Evolutionary conservation across 35 echinoderm and acorn worm species (phyloP).

Genomic region (Eucidaris tribuloides): DNA sequence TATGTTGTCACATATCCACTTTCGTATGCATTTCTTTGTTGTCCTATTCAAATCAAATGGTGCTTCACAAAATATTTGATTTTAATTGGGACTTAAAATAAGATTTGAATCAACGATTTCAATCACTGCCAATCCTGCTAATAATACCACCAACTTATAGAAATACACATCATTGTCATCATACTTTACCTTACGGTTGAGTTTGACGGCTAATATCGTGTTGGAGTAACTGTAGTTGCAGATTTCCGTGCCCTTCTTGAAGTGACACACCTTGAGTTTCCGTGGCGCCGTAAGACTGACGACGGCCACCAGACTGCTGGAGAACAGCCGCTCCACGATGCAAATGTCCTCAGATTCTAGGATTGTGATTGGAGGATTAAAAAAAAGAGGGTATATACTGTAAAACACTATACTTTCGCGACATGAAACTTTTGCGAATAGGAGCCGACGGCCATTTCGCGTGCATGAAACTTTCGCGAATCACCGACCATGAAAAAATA

Average conservation of each 20-base stretch:
- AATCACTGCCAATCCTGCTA: too few relatives aligned
- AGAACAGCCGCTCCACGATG: constrained; percentile 97
- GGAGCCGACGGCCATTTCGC: background rate
- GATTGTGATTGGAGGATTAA: constrained; percentile 24
- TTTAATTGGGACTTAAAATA: too few relatives aligned
- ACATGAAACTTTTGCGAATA: background rate
- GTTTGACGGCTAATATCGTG: constrained; percentile 95
- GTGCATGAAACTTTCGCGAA: background rate
- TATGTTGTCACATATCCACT: too few relatives aligned
- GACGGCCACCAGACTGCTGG: constrained; percentile 96
- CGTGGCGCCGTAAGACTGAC: constrained; percentile 91
- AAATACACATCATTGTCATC: background rate
- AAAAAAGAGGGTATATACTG: background rate
- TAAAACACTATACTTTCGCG: background rate
- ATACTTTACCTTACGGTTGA: constrained; percentile 78
- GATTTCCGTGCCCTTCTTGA: constrained; percentile 99
- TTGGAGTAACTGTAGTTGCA: constrained; percentile 99
- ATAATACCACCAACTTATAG: too few relatives aligned
- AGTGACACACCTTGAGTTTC: constrained; percentile 99
- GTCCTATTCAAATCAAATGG: too few relatives aligned
- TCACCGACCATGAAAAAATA: background rate
- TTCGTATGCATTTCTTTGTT: too few relatives aligned
- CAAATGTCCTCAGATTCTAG: constrained; percentile 87
- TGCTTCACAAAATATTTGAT: too few relatives aligned
- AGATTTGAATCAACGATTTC: too few relatives aligned